phyloP scores from a whole-genome alignment of 2,113 vertebrate species.

The Zosterops japonicus region DNA sequence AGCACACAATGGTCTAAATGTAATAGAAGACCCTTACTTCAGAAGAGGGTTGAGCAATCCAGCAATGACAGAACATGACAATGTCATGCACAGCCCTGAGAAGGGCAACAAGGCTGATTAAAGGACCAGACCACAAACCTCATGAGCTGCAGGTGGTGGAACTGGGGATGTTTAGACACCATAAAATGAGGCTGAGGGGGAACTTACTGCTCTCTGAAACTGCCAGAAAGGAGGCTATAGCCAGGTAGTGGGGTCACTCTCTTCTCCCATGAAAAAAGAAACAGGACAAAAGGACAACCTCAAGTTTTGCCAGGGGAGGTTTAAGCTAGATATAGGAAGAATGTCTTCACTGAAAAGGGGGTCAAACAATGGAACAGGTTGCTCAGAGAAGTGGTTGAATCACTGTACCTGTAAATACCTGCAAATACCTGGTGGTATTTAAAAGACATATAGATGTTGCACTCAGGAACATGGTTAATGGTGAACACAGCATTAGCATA shows the following conservation, averaged over 20 bases:
- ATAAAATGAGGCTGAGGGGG: not conserved
- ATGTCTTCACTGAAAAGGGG: not conserved
- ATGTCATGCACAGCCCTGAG: not conserved
- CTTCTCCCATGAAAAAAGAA: not conserved
- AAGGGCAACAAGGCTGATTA: not conserved
- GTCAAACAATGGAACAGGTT: not conserved
- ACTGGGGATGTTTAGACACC: not conserved
- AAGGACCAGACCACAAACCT: not conserved
- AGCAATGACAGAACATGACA: not conserved
- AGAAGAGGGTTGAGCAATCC: not conserved
- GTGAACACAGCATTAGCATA: not conserved
- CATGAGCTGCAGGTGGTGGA: not conserved
- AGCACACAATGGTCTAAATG: not conserved
- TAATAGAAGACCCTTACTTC: not conserved
- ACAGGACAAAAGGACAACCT: not conserved
- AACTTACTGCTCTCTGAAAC: not conserved
- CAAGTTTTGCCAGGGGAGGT: too few relatives aligned
- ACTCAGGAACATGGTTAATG: not conserved
- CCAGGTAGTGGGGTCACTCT: not conserved
- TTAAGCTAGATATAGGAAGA: not conserved
- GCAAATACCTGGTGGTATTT: not conserved
- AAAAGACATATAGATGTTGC: rapidly evolving
- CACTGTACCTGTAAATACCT: too few relatives aligned
- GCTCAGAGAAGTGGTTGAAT: not conserved
- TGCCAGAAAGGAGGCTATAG: not conserved